Evolutionary conservation across 2,888 invertebrate genomes (phyloP).

Genomic region (Panzeria rudis): DNA sequence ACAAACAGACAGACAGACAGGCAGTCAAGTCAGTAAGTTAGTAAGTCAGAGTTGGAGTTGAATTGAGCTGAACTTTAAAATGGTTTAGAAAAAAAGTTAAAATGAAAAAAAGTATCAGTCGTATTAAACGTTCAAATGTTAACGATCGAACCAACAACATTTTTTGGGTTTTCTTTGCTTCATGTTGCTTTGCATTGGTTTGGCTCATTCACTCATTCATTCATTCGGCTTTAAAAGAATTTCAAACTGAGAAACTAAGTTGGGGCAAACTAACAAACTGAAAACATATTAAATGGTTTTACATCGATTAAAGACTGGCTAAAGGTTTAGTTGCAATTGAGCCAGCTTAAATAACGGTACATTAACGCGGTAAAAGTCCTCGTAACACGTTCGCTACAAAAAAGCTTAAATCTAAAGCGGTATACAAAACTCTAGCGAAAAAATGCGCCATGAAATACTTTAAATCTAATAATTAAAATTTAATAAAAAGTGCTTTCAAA

Average conservation of each 20-base stretch:
- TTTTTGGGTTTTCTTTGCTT: constrained; percentile 26
- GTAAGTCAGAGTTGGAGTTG: constrained; percentile 70
- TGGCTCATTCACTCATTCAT: constrained; percentile 42
- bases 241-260: constrained; percentile 57
- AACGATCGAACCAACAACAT: constrained; percentile 58
- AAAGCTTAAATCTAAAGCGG: constrained; percentile 1
- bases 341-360: constrained; percentile 68
- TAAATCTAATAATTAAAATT: constrained; percentile 10
- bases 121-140: constrained; percentile 54
- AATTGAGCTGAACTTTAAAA: constrained; percentile 69
- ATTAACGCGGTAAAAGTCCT: constrained; percentile 38
- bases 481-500: constrained; percentile 12
- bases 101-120: constrained; percentile 31
- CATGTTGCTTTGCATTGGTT: constrained; percentile 42
- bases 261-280: constrained; percentile 37
- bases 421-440: background rate
- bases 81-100: constrained; percentile 3
- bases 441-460: background rate
- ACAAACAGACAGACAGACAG: background rate
- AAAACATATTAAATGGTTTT: constrained; percentile 58
- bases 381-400: background rate
- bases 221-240: constrained; percentile 58
- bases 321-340: constrained; percentile 70
- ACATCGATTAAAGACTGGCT: constrained; percentile 54
- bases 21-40: constrained; percentile 56